A percentile compares a stretch with the other conserved stretches of the same genome.
phyloP scores from a whole-genome alignment of 2,888 invertebrate species.

The Unio delphinus region DNA sequence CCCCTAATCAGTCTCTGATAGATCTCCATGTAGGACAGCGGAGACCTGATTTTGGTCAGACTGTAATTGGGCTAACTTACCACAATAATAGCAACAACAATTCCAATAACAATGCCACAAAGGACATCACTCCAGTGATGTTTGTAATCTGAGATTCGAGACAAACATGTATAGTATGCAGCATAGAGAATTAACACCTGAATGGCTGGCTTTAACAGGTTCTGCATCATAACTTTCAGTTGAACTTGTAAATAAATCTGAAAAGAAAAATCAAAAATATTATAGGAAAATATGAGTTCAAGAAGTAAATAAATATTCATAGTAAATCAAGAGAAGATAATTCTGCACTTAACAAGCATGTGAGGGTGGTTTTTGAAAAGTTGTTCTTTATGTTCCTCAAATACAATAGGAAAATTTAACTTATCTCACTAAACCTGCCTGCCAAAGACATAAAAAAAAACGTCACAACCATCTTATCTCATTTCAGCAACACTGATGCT shows the following conservation, averaged over 20 bases:
- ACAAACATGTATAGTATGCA: conserved; percentile 78
- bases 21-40: no score
- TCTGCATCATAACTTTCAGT: conserved; percentile 85
- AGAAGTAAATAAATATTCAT: not conserved
- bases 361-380: no score
- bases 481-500: no score
- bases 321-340: not conserved
- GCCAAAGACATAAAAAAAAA: no score
- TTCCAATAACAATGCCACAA: conserved; percentile 78
- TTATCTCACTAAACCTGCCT: no score
- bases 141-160: conserved; percentile 94
- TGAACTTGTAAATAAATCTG: conserved; percentile 89
- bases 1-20: no score
- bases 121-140: conserved; percentile 99
- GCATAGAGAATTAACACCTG: conserved; percentile 86
- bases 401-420: no score
- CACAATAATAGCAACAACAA: conserved; percentile 67
- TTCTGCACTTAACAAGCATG: not conserved
- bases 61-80: conserved; percentile 37
- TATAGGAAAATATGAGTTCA: not conserved
- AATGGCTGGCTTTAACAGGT: conserved; percentile 86
- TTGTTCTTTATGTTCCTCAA: no score
- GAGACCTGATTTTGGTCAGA: no score
- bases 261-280: conserved; percentile 1
- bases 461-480: no score